Conservation (phyloP, 37 sponge, comb jelly and placozoan species). For the Ianthella basta region DNA sequence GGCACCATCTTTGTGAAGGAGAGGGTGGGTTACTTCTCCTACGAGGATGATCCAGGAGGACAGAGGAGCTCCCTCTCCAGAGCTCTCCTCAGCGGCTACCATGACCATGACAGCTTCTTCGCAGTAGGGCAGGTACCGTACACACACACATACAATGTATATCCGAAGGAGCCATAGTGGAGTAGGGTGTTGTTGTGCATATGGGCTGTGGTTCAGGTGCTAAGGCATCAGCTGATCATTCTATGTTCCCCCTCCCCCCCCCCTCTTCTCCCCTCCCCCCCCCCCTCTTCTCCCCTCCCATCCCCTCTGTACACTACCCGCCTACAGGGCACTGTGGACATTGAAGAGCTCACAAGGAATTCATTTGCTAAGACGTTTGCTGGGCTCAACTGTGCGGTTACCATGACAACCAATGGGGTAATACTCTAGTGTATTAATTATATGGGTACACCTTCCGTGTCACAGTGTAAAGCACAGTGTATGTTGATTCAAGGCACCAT, state of each 20-base stretch:
- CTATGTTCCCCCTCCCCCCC: too few species aligned
- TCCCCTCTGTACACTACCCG: not conserved
- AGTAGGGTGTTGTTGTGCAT: too few species aligned
- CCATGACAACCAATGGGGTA: too few species aligned
- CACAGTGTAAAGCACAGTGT: too few species aligned
- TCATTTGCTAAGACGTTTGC: slow-evolving; percentile 24
- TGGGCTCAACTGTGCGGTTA: too few species aligned
- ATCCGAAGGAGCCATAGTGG: not conserved
- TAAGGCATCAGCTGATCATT: too few species aligned
- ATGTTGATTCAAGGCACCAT: too few species aligned
- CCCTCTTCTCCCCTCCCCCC: too few species aligned
- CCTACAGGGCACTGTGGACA: slow-evolving; percentile 18
- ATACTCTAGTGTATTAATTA: too few species aligned
- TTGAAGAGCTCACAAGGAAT: slow-evolving; percentile 25
- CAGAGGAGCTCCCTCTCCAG: slow-evolving; percentile 30
- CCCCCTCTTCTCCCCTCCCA: too few species aligned
- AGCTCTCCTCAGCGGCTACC: slow-evolving; percentile 17
- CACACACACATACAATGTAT: slow-evolving; percentile 22
- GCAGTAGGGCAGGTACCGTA: slow-evolving; percentile 15
- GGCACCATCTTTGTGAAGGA: slow-evolving; percentile 51
- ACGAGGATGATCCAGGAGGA: slow-evolving; percentile 46
- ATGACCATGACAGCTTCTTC: slow-evolving; percentile 20
- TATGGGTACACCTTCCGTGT: too few species aligned
- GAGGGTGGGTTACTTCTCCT: slow-evolving; percentile 27
- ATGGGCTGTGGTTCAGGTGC: too few species aligned